phyloP scores from a whole-genome alignment of 2,113 vertebrate genomes.

The Hemiprocne comata region DNA sequence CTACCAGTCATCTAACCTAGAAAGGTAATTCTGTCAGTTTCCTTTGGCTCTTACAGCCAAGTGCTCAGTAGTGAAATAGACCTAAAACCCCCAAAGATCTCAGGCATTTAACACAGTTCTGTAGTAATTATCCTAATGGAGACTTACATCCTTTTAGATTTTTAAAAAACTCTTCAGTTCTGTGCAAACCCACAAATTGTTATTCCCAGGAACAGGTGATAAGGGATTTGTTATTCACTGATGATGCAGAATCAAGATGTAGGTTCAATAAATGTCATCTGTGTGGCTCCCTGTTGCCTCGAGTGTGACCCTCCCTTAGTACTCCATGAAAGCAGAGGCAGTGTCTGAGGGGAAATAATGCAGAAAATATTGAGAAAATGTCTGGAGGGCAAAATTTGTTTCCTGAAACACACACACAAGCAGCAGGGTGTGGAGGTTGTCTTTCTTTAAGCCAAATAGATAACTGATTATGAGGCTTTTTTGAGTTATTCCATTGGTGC shows the following conservation, averaged over 20 bases:
- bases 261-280: neutral
- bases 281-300: neutral
- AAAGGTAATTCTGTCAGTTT: neutral
- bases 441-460: rapidly evolving
- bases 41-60: neutral
- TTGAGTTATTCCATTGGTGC: rapidly evolving
- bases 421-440: neutral
- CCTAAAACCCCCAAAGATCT: neutral
- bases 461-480: neutral
- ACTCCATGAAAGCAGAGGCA: neutral
- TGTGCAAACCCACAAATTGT: neutral
- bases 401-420: rapidly evolving
- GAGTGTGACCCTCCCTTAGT: neutral
- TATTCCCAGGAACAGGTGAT: neutral
- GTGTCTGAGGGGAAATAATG: neutral
- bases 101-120: neutral
- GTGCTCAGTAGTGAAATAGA: neutral
- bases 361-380: neutral
- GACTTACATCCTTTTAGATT: neutral
- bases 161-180: neutral
- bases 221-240: neutral
- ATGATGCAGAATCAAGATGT: neutral
- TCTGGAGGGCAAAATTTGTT: neutral
- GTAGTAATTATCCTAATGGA: neutral
- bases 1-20: neutral